Evolutionary conservation across 2,888 invertebrate species (phyloP), one percentile per base, ranked within the genome.

Genomic region (Dastarcus helophoroides): DNA sequence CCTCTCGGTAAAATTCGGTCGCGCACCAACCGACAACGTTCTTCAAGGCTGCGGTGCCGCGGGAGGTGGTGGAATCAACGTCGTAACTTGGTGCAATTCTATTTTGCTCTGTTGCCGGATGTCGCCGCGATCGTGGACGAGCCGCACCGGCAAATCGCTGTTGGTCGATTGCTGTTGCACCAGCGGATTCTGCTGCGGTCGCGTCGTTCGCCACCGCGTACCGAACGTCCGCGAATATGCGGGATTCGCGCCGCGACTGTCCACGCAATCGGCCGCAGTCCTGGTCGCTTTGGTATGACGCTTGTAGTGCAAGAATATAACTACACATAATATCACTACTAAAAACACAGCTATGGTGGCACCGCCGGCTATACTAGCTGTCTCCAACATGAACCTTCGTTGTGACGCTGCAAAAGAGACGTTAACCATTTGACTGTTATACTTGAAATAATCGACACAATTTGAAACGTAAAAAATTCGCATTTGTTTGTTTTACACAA

Each of bases 291-390:
- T 65, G 35, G 61, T 53, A 52, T 68, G 68, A 53, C 73, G 68
- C 58, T 72, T 73, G 62, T 72, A 68, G 43, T 72, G 70, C 58
- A 75, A 65, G 65, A 75, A 76, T 51, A 73, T 70, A 54, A 71
- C 71, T 56, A 73, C 65, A 62, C 74, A 73, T 59, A 76, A 68
- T 62, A 75, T 69, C 62, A 76, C 71, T 51, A 74, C 74, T 54
- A 76, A 68, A 64, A 76, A 69, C 57, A 74, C 73, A 50, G 76
- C 76, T 57, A 76, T 67, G 45, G 79, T 79, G 53, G 81, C 84
- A 56, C 84, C 84, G 56, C 83, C 80, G 49, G 85, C 85, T 66
- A 86, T 84, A 60, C 82, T 81, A 54, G 86, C 86, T 54, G 80
- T 84, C 69, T 85, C 83, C 67, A 86, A 71, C 79, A 84, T 79